Percentiles rank a stretch among this genome's conserved stretches.
phyloP scores from a whole-genome alignment of 2,888 invertebrate species.

The Leucophenga maculata region DNA sequence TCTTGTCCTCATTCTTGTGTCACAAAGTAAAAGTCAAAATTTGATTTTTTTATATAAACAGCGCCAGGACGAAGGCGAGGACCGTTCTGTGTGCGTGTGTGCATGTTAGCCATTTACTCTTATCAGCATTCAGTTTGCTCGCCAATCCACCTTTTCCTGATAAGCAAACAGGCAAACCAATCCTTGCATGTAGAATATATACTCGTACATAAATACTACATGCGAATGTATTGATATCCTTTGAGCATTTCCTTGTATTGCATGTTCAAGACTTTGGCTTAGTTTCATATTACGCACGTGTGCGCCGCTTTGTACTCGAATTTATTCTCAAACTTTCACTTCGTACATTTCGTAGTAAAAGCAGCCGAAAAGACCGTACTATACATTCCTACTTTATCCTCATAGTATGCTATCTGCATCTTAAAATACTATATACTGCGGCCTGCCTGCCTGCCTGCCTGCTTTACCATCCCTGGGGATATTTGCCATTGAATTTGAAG shows the following conservation, averaged over 20 bases:
- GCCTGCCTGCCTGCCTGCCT: no score
- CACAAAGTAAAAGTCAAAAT: slow-evolving; percentile 42
- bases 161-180: slow-evolving; percentile 1
- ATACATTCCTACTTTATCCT: no score
- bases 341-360: no score
- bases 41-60: slow-evolving; percentile 30
- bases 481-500: no score
- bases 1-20: neutral
- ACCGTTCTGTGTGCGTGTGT: neutral
- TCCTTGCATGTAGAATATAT: neutral
- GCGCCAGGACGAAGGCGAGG: neutral
- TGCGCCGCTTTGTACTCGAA: neutral
- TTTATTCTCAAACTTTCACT: no score
- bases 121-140: neutral
- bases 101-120: slow-evolving; percentile 7
- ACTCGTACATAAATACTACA: no score
- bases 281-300: slow-evolving; percentile 19
- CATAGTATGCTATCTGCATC: no score
- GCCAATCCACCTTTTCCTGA: slow-evolving; percentile 13
- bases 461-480: no score
- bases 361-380: no score
- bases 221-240: no score
- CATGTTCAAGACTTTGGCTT: neutral
- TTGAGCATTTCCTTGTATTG: no score
- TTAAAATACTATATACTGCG: no score